These are phyloP conservation scores for Tiliacea aurago DNA, from an alignment of 2,888 invertebrate genomes.

Conservation along the genomic window DNA sequence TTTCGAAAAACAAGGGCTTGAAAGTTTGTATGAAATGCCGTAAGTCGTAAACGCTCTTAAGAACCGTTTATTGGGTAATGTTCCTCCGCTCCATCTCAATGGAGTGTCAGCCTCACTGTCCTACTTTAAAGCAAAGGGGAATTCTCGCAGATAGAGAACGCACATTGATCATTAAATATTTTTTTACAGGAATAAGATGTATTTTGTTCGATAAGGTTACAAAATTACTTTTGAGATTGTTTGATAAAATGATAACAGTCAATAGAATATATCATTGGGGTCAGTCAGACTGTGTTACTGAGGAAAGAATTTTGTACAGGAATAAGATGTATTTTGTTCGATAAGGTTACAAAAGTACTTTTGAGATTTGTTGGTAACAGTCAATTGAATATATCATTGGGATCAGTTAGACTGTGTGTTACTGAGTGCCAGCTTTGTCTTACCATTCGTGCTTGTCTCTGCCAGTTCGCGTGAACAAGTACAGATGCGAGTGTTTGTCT, in stretches of 20 bases:
- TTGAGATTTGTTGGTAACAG: neutral
- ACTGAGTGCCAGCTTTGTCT: conserved; percentile 38
- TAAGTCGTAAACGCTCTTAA: too few relatives aligned
- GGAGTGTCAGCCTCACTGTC: neutral
- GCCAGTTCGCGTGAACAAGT: conserved; percentile 93
- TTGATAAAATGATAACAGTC: neutral
- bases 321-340: neutral
- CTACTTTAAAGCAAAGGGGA: neutral
- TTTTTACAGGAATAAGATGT: neutral
- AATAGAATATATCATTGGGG: too few relatives aligned
- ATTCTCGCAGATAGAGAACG: neutral
- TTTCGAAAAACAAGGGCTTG: too few relatives aligned
- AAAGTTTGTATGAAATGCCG: too few relatives aligned
- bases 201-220: neutral
- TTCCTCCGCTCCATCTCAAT: neutral
- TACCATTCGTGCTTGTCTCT: conserved; percentile 98
- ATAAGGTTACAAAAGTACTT: neutral
- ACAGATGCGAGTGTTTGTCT: conserved; percentile 81
- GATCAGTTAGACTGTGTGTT: neutral
- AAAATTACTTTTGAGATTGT: neutral
- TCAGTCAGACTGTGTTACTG: neutral
- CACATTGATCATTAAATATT: neutral
- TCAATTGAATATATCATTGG: too few relatives aligned
- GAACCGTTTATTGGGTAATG: conserved; percentile 1
- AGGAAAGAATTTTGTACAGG: neutral